phyloP scores from a whole-genome alignment of 2,113 vertebrate genomes.

The Oreotrochilus melanogaster region DNA sequence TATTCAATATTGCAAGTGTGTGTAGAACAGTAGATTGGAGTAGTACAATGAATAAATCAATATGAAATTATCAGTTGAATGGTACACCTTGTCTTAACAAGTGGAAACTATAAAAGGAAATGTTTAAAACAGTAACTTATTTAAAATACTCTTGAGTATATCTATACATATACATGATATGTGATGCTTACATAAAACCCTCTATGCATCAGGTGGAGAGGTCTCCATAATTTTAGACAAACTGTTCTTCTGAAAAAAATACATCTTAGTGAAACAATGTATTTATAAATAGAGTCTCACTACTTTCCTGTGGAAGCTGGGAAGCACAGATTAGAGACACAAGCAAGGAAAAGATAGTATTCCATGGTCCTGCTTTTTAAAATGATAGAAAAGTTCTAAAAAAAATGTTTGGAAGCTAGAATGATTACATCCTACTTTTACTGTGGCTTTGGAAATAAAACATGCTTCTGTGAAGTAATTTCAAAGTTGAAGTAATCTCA shows the following conservation, averaged over 20 bases:
- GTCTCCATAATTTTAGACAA: not conserved
- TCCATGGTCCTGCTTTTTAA: constrained; percentile 26
- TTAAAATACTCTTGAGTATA: not conserved
- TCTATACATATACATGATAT: not conserved
- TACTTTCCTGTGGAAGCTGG: not conserved
- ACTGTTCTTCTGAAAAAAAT: not conserved
- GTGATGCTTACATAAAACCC: not conserved
- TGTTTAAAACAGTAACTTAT: not conserved
- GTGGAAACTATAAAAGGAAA: not conserved
- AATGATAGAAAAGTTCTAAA: not conserved
- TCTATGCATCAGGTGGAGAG: not conserved
- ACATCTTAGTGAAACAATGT: not conserved
- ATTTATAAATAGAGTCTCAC: constrained; percentile 2
- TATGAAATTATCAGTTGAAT: not conserved
- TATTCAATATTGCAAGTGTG: not conserved
- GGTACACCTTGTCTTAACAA: not conserved
- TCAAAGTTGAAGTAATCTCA: not conserved
- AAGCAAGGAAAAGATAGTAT: not conserved
- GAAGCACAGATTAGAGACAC: constrained; percentile 4
- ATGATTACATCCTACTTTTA: not conserved
- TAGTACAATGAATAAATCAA: not conserved
- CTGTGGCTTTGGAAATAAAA: not conserved
- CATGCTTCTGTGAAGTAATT: not conserved
- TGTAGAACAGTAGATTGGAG: not conserved
- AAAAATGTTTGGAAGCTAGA: not conserved